Conservation (phyloP, 2,888 invertebrate genomes). For the Congeria kusceri region DNA sequence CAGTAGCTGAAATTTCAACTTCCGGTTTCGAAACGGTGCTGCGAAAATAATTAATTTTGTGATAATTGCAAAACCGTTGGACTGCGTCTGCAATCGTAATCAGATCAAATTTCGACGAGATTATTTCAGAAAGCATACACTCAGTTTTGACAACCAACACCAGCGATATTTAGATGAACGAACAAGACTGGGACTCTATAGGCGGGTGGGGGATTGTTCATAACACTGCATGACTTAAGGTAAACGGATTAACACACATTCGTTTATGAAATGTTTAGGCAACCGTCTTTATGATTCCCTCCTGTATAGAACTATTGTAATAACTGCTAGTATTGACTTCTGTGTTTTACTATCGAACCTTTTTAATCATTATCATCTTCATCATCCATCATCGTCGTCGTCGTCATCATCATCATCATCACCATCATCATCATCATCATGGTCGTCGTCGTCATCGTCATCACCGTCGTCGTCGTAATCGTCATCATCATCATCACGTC, state of each 20-base stretch:
- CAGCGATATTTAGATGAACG: conserved; percentile 23
- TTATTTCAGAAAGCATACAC: conserved; percentile 59
- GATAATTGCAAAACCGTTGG: conserved; percentile 14
- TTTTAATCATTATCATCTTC: conserved; percentile 27
- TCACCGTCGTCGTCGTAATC: too few species aligned
- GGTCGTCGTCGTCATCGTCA: too few species aligned
- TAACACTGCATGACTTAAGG: too few species aligned
- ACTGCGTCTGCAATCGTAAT: conserved; percentile 26
- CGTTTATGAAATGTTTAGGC: too few species aligned
- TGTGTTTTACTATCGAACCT: too few species aligned
- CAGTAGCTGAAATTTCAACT: neutral
- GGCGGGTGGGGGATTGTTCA: too few species aligned
- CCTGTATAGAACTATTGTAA: too few species aligned
- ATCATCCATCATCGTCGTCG: conserved; percentile 10
- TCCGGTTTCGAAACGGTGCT: neutral
- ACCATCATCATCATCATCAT: conserved; percentile 11
- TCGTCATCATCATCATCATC: conserved; percentile 19
- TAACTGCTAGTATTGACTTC: too few species aligned
- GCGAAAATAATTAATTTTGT: conserved; percentile 6
- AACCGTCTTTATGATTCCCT: too few species aligned
- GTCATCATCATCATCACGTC: too few species aligned
- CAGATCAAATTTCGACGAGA: conserved; percentile 40
- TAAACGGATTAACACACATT: too few species aligned
- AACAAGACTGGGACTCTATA: conserved; percentile 7
- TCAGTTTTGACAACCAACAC: conserved; percentile 46